Percentiles rank a stretch among this genome's conserved stretches.
These are phyloP conservation scores for Gasteruption jaculator DNA, from an alignment of 2,888 invertebrate genomes.

Conservation along the genomic window DNA sequence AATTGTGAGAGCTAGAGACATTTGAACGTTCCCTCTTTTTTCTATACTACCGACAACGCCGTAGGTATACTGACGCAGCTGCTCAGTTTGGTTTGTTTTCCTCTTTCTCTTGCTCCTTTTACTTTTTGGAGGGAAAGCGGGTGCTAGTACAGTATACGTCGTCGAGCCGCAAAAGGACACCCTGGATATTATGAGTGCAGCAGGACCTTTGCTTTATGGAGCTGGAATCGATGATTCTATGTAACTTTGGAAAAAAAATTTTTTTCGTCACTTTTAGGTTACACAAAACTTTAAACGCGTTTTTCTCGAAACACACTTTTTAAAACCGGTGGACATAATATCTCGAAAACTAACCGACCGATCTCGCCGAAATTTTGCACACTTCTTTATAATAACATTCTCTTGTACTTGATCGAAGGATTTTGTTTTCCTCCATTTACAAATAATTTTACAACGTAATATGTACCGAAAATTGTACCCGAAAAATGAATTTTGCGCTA, in stretches of 20 bases:
- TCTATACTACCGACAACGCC: conserved; percentile 18
- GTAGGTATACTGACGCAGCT: conserved; percentile 20
- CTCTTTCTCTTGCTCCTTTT: conserved; percentile 19
- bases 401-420: conserved; percentile 11
- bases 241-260: conserved; percentile 19
- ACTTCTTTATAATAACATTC: conserved; percentile 18
- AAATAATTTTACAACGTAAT: too few relatives aligned
- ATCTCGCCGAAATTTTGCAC: conserved; percentile 22
- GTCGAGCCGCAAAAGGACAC: conserved; percentile 27
- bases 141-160: conserved; percentile 20
- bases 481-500: too few relatives aligned
- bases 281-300: conserved; percentile 22
- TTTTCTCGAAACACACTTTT: too few relatives aligned
- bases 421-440: conserved; percentile 20
- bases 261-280: conserved; percentile 12
- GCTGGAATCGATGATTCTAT: conserved; percentile 28
- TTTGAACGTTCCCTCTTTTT: conserved; percentile 19
- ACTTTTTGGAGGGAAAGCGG: conserved; percentile 21
- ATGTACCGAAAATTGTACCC: too few relatives aligned
- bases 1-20: conserved; percentile 20
- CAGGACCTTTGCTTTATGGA: conserved; percentile 26
- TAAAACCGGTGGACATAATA: too few relatives aligned
- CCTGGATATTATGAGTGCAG: conserved; percentile 25
- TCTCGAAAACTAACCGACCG: too few relatives aligned
- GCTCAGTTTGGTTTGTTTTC: conserved; percentile 23